phyloP scores from a whole-genome alignment of 1,140 invertebrate genomes.

The Anastrepha ludens region DNA sequence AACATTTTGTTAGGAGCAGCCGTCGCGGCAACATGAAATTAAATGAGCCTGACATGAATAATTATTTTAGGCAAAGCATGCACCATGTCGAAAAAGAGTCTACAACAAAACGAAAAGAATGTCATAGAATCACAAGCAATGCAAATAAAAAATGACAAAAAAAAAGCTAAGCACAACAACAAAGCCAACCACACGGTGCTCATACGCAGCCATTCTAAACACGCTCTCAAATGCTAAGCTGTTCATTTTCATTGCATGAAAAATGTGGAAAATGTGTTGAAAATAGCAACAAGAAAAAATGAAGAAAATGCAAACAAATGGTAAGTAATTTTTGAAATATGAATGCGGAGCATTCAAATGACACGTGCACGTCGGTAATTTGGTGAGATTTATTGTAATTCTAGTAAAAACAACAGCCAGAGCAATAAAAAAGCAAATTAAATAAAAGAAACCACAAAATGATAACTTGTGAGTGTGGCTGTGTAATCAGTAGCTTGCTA shows the following conservation, averaged over 20 bases:
- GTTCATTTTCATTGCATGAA: constrained; percentile 20
- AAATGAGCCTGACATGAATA: constrained; percentile 45
- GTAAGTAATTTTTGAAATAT: constrained; percentile 49
- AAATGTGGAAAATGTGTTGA: background rate
- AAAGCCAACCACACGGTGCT: background rate
- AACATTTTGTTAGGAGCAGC: background rate
- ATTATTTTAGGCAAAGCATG: background rate
- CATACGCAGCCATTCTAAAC: background rate
- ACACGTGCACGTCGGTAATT: constrained; percentile 47
- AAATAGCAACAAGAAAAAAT: constrained; percentile 6
- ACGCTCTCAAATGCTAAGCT: constrained; percentile 39
- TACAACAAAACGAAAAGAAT: background rate
- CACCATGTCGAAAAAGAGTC: background rate
- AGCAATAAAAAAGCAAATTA: background rate
- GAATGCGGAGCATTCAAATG: constrained; percentile 34
- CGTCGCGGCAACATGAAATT: constrained; percentile 36
- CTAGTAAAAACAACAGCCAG: background rate
- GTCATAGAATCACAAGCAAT: too few relatives aligned
- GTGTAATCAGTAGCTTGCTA: background rate
- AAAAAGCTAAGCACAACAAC: background rate
- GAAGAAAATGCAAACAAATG: constrained; percentile 38
- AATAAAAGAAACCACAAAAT: constrained; percentile 29
- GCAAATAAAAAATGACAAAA: too few relatives aligned
- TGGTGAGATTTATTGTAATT: constrained; percentile 31
- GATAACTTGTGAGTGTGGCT: background rate